A percentile compares a stretch with the other conserved stretches of the same genome.
phyloP scores from a whole-genome alignment of 2,797 vertebrate species.

The Eulemur albifrons region DNA sequence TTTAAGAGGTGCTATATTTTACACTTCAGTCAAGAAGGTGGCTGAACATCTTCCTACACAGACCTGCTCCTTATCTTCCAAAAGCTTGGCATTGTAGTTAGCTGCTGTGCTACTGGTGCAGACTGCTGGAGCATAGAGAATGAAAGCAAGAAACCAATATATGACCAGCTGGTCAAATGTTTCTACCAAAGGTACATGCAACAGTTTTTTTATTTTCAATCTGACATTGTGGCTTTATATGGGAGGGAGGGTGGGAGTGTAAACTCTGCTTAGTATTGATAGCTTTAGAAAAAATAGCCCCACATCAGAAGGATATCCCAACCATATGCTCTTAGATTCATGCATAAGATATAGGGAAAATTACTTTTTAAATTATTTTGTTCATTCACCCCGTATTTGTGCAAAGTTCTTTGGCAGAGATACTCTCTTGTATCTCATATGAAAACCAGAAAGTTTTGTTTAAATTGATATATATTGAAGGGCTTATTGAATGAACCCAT shows the following conservation, averaged over 20 bases:
- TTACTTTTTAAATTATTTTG: not conserved
- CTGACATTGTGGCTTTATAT: not conserved
- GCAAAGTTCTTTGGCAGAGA: not conserved
- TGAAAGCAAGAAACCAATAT: not conserved
- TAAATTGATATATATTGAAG: not conserved
- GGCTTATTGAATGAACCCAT: not conserved
- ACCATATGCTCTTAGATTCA: not conserved
- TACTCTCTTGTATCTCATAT: not conserved
- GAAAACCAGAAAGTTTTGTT: constrained; percentile 16
- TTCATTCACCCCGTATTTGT: not conserved
- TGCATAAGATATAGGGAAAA: not conserved
- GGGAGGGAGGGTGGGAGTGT: not conserved
- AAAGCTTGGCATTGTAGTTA: not conserved
- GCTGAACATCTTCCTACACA: not conserved
- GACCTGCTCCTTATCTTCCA: not conserved
- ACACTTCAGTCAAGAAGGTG: not conserved
- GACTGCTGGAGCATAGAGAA: not conserved
- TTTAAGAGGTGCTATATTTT: not conserved
- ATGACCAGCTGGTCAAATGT: not conserved
- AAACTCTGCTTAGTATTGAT: not conserved
- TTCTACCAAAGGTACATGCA: not conserved
- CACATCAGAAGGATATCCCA: not conserved
- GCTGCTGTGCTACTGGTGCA: not conserved
- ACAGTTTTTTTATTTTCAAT: not conserved
- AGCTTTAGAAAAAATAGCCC: not conserved